These are phyloP conservation scores for Staurois parvus DNA, from an alignment of 2,797 vertebrate species.

Conservation along the genomic window DNA sequence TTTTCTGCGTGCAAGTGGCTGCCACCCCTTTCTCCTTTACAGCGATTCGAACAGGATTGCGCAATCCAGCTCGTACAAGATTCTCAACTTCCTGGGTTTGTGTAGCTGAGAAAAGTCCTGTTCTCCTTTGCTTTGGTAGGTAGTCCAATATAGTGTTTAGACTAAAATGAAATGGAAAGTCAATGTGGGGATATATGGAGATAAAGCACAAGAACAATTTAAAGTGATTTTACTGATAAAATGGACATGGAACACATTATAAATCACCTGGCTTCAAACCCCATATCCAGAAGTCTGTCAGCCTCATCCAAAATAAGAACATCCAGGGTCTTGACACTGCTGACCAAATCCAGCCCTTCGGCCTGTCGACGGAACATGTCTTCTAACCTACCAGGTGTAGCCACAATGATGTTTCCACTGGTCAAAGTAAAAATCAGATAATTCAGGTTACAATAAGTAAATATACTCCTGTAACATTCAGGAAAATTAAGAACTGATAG, in stretches of 20 bases:
- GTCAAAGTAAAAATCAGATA: background rate
- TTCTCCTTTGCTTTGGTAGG: conserved; percentile 94
- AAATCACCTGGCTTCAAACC: conserved; percentile 89
- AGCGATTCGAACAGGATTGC: conserved; percentile 92
- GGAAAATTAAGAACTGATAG: background rate
- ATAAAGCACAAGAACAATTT: background rate
- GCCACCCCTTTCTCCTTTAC: conserved; percentile 95
- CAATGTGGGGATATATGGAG: background rate
- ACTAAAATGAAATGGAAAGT: conserved; percentile 71
- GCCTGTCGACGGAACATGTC: conserved; percentile 94
- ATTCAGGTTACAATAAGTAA: too few species aligned
- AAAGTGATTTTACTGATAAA: too few species aligned
- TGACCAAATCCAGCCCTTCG: conserved; percentile 88
- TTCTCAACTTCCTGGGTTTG: conserved; percentile 97
- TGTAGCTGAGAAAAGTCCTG: conserved; percentile 95
- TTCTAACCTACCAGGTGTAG: conserved; percentile 92
- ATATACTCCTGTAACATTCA: background rate
- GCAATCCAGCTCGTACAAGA: conserved; percentile 91
- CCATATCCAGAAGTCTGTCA: conserved; percentile 94
- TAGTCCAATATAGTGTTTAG: conserved; percentile 89
- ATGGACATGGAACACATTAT: background rate
- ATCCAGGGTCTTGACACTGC: conserved; percentile 86
- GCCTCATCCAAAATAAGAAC: conserved; percentile 96
- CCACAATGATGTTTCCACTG: conserved; percentile 92
- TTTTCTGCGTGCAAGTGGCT: conserved; percentile 84